A percentile compares a stretch with the other conserved stretches of the same genome.
Conservation (phyloP, 2,888 invertebrate species). For the Lypha dubia region DNA sequence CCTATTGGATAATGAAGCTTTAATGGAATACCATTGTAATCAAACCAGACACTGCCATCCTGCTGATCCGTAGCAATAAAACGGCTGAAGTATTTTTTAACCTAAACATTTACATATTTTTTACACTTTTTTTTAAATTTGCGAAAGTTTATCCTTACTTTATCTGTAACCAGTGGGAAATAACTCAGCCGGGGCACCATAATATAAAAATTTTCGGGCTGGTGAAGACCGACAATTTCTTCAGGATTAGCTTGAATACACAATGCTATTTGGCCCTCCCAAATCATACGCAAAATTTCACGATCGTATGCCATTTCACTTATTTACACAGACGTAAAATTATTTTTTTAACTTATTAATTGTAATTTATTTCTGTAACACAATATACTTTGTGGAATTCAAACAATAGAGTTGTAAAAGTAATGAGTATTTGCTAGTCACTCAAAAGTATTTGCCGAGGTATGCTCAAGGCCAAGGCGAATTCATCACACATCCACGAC, state of each 20-base stretch:
- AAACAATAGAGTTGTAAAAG: too few relatives aligned
- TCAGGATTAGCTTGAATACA: constrained; percentile 95
- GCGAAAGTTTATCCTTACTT: constrained; percentile 86
- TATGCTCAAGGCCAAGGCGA: too few relatives aligned
- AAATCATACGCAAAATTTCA: constrained; percentile 96
- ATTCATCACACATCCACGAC: too few relatives aligned
- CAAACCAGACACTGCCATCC: constrained; percentile 96
- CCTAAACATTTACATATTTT: constrained; percentile 84
- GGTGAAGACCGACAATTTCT: constrained; percentile 94
- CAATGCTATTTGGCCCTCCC: constrained; percentile 97
- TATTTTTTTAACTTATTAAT: too few relatives aligned
- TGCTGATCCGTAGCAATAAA: constrained; percentile 91
- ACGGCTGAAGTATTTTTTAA: constrained; percentile 93
- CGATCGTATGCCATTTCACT: constrained; percentile 95
- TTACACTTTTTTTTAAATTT: neutral
- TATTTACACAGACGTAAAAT: too few relatives aligned
- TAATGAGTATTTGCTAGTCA: too few relatives aligned
- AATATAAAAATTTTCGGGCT: constrained; percentile 95
- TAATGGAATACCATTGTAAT: constrained; percentile 94
- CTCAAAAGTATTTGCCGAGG: too few relatives aligned
- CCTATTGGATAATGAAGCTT: constrained; percentile 94
- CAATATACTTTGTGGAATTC: too few relatives aligned
- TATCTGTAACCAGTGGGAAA: constrained; percentile 97
- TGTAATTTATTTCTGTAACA: neutral
- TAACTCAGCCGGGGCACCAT: constrained; percentile 97